phyloP scores from a whole-genome alignment of 2,797 vertebrate species.

The Mormyrus proboscirostris region DNA sequence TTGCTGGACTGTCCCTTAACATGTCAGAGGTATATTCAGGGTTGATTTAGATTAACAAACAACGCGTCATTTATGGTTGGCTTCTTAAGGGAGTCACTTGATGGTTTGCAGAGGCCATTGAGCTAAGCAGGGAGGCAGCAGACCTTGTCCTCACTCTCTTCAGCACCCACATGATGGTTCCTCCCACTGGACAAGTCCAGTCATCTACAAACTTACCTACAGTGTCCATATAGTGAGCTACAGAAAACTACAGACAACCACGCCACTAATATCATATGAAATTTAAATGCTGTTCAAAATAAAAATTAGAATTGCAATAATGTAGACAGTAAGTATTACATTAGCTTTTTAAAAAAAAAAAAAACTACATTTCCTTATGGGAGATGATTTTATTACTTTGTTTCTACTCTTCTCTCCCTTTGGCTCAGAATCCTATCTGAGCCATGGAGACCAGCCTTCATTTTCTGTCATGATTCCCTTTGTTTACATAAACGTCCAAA shows the following conservation, averaged over 20 bases:
- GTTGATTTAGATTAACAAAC: background rate
- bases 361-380: background rate
- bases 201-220: background rate
- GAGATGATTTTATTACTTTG: background rate
- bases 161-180: background rate
- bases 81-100: background rate
- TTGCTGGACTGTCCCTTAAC: background rate
- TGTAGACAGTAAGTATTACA: background rate
- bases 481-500: background rate
- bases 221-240: conserved; percentile 1
- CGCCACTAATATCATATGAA: background rate
- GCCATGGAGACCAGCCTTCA: background rate
- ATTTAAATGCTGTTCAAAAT: background rate
- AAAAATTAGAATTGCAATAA: background rate
- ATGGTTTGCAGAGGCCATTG: background rate
- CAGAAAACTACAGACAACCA: background rate
- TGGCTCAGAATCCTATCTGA: background rate
- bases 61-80: background rate
- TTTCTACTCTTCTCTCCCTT: background rate
- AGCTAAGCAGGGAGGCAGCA: background rate
- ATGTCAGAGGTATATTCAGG: background rate
- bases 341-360: background rate
- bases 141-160: background rate
- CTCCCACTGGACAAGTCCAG: background rate
- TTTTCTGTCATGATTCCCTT: background rate